phyloP scores from a whole-genome alignment of 2,888 invertebrate species.

The Lypha dubia region DNA sequence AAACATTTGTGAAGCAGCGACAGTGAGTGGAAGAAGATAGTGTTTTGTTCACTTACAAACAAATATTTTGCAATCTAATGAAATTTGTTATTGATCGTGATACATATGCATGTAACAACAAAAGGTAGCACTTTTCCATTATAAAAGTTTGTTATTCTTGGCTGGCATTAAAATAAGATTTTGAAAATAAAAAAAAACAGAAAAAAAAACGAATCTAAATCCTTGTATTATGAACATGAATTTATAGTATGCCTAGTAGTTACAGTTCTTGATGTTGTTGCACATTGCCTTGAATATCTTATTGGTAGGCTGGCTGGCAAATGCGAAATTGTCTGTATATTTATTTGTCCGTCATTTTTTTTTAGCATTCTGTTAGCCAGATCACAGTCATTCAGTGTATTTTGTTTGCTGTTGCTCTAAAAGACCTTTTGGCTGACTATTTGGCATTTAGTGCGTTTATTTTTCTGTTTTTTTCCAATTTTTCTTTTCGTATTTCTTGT shows the following conservation, averaged over 20 bases:
- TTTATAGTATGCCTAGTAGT: slow-evolving; percentile 56
- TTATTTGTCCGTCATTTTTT: slow-evolving; percentile 1
- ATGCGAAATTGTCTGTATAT: slow-evolving; percentile 29
- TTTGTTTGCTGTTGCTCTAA: slow-evolving; percentile 40
- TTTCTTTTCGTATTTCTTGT: slow-evolving; percentile 28
- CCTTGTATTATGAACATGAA: slow-evolving; percentile 65
- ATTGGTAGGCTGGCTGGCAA: slow-evolving; percentile 32
- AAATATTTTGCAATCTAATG: slow-evolving; percentile 26
- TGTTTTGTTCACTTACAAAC: slow-evolving; percentile 13
- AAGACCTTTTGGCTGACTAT: slow-evolving; percentile 69
- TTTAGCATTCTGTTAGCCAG: slow-evolving; percentile 29
- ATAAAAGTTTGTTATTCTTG: slow-evolving; percentile 25
- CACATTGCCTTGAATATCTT: slow-evolving; percentile 51
- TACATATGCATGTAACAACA: slow-evolving; percentile 54
- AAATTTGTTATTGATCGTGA: slow-evolving; percentile 56
- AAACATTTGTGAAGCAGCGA: slow-evolving; percentile 18
- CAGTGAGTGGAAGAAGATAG: not conserved
- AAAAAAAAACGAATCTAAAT: slow-evolving; percentile 29
- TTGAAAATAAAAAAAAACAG: slow-evolving; percentile 2
- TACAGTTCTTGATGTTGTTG: slow-evolving; percentile 41
- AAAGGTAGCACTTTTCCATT: slow-evolving; percentile 63
- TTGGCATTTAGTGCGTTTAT: slow-evolving; percentile 67
- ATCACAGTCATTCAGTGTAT: slow-evolving; percentile 34
- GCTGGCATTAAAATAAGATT: slow-evolving; percentile 29
- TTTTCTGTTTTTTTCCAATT: slow-evolving; percentile 38